Conservation (phyloP, 2,888 invertebrate genomes). For the Caenorhabditis sp. region DNA sequence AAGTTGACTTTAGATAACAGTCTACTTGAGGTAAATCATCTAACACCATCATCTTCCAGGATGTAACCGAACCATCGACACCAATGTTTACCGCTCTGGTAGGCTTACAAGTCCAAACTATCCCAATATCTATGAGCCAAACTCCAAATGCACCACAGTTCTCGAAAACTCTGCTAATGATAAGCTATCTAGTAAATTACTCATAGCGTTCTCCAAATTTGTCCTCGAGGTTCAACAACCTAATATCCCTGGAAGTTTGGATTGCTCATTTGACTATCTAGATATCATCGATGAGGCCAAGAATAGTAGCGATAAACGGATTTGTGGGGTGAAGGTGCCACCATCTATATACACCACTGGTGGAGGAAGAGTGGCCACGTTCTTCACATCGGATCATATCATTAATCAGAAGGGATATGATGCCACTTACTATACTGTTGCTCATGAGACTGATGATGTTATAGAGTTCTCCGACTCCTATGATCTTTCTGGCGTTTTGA, state of each 20-base stretch:
- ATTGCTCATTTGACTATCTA: conserved; percentile 15
- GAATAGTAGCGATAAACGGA: not conserved
- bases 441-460: conserved; percentile 11
- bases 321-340: conserved; percentile 3
- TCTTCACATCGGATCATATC: conserved; percentile 47
- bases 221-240: not conserved
- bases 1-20: too few species aligned
- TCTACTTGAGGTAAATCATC: too few species aligned
- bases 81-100: conserved; percentile 40
- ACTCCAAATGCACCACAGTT: conserved; percentile 56
- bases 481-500: conserved; percentile 54
- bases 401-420: conserved; percentile 52
- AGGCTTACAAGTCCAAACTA: conserved; percentile 63
- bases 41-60: conserved; percentile 41
- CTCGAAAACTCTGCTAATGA: conserved; percentile 29
- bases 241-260: not conserved
- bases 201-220: conserved; percentile 42
- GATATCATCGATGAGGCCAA: conserved; percentile 1
- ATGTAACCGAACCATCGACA: conserved; percentile 67
- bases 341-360: conserved; percentile 12
- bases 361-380: conserved; percentile 4
- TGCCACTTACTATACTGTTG: conserved; percentile 51
- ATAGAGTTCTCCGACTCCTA: conserved; percentile 51
- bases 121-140: conserved; percentile 59
- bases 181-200: conserved; percentile 10